Base-by-base conservation (phyloP, 2,888 invertebrate genomes). In the Harpagoxenus sublaevis region DNA sequence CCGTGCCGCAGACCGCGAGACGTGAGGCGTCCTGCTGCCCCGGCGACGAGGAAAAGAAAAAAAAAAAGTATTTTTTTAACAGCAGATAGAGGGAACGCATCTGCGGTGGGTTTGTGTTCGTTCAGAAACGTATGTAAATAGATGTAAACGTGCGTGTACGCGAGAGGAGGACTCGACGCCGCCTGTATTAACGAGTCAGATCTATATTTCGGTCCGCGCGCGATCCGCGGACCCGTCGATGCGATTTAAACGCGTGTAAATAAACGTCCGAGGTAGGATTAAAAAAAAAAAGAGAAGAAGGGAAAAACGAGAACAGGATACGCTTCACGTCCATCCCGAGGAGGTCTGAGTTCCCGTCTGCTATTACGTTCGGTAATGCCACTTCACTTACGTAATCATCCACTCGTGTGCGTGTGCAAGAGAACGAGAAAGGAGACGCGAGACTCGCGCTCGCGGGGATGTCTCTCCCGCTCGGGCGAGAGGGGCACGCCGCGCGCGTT, bases 371-470 rank as follows among this genome's bases (percentile, higher is more conserved):
- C 66, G 70, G 57, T 78, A 55, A 68, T 65, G 62, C 57, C 42
- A 48, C 62, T 63, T 73, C 71, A 60, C 48, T 84, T 66, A 68
- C 74, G 71, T 77, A 71, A 79, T 90, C 87, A 90, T 88, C 89
- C 86, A 85, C 88, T 88, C 86, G 88, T 90, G 88, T 90, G 90
- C 90, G 87, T 88, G 87, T 87, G 82, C 84, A 87, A 82, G 86
- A 83, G 86, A 89, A 88, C 89, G 87, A 89, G 60, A 39, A 60
- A 60, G 62, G 62, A 68, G 62, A 68, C 62, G 39, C 68, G 68
- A 60, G 39, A n/a, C 60, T 28, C 83, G 68, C 60, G 66, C 83
- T 62, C 60, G 66, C 77, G 68, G 39, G 66, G 45, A 3, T 39
- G 68, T 35, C 53, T 55, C 83, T 48, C 15, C 65, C 57, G 45